These are phyloP conservation scores for Acleris laterana DNA, from an alignment of 2,888 invertebrate species.

Conservation along the genomic window DNA sequence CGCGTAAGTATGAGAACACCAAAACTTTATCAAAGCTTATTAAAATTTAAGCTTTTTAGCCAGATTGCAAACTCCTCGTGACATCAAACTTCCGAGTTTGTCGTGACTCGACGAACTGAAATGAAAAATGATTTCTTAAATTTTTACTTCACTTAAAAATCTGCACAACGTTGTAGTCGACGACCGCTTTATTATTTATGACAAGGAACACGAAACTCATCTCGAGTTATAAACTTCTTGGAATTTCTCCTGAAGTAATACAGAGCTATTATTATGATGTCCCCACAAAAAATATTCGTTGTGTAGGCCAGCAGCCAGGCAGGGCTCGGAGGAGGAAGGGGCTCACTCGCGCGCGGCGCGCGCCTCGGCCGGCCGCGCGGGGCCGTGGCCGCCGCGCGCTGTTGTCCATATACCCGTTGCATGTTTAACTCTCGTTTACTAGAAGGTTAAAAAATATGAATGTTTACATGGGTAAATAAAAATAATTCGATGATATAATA, in stretches of 20 bases:
- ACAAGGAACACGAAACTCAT: constrained; percentile 85
- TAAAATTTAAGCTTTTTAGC: constrained; percentile 6
- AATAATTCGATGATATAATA: too few relatives aligned
- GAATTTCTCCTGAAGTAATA: constrained; percentile 85
- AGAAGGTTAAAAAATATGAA: too few relatives aligned
- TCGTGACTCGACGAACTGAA: constrained; percentile 64
- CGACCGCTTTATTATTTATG: constrained; percentile 85
- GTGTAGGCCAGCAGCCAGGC: constrained; percentile 65
- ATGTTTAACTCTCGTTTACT: too few relatives aligned
- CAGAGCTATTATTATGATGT: constrained; percentile 85
- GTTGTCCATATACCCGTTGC: too few relatives aligned
- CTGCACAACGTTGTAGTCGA: constrained; percentile 81
- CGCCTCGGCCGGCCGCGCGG: constrained; percentile 11
- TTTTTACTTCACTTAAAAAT: constrained; percentile 81
- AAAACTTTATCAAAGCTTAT: constrained; percentile 2
- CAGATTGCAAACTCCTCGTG: constrained; percentile 58
- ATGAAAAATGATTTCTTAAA: constrained; percentile 77
- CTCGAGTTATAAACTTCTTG: constrained; percentile 85
- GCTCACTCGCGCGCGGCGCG: constrained; percentile 42
- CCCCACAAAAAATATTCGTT: constrained; percentile 82
- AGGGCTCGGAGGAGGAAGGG: constrained; percentile 52
- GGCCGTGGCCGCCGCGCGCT: too few relatives aligned
- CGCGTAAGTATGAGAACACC: too few relatives aligned
- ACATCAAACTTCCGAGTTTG: constrained; percentile 70
- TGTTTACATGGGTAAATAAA: too few relatives aligned